phyloP scores from a whole-genome alignment of 1,140 invertebrate genomes.

The Platyscapa corneri region DNA sequence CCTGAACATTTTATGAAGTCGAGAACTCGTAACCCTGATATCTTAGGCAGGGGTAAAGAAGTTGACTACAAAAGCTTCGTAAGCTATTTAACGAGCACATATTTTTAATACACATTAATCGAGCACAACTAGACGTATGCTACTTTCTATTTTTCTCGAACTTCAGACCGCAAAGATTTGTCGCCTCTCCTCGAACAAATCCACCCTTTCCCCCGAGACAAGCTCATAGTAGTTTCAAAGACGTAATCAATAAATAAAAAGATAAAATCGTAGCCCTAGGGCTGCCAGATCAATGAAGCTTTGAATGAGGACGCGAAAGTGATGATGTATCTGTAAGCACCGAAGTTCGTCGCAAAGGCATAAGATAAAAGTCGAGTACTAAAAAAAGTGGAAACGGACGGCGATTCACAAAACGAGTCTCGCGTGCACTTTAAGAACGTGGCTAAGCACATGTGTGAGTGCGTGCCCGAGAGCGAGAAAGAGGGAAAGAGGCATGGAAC shows the following conservation, averaged over 20 bases:
- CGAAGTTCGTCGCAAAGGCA: background rate
- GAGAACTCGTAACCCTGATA: background rate
- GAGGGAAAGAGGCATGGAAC: constrained; percentile 27
- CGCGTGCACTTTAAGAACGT: background rate
- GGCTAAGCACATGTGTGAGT: background rate
- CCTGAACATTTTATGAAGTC: background rate
- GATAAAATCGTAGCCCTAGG: background rate
- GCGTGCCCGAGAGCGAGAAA: background rate
- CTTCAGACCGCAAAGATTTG: background rate
- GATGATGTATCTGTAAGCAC: background rate
- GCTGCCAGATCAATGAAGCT: background rate
- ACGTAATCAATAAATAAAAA: background rate
- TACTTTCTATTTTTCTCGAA: background rate
- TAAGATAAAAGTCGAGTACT: background rate
- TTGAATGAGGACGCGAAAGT: background rate
- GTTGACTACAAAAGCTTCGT: background rate
- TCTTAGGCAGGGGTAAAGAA: background rate
- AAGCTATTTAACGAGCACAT: background rate
- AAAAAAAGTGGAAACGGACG: background rate
- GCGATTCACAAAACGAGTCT: constrained; percentile 17
- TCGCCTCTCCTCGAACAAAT: background rate
- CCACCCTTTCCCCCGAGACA: background rate
- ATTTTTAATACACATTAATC: background rate
- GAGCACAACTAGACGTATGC: background rate
- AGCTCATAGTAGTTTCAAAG: background rate